Conservation (phyloP, 92 coral and sea anemone genomes). For the Epizoanthus fatuus region DNA sequence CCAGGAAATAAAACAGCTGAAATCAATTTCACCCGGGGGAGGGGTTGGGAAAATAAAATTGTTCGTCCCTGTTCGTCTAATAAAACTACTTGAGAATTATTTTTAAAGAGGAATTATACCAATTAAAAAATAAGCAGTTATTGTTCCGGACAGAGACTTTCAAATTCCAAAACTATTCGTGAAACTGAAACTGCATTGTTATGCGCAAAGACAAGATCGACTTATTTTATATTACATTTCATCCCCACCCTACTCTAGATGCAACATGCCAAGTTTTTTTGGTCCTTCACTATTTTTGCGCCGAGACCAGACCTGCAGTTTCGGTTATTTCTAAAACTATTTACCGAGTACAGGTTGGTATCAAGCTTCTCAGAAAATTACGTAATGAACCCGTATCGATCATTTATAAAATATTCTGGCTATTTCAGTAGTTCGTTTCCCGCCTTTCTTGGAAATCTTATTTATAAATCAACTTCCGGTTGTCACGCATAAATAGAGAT, state of each 20-base stretch:
- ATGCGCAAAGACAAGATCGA: no score
- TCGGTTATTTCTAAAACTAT: neutral
- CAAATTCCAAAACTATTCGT: no score
- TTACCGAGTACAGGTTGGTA: neutral
- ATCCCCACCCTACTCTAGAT: no score
- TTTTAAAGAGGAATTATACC: no score
- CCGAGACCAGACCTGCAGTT: neutral
- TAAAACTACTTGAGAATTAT: no score
- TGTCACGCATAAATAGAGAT: neutral
- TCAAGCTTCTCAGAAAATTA: neutral
- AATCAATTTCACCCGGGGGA: neutral
- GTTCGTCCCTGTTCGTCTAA: neutral
- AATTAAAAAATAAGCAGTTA: no score
- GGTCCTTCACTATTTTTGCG: no score
- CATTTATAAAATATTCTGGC: neutral
- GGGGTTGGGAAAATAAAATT: neutral
- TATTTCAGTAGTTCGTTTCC: neutral
- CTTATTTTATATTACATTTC: no score
- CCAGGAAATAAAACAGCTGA: conserved; percentile 42
- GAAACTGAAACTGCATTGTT: no score
- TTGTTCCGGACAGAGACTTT: no score
- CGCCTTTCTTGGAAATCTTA: neutral
- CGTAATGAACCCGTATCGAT: no score
- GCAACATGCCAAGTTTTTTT: no score
- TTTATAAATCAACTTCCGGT: neutral